phyloP scores from a whole-genome alignment of 2,113 vertebrate species.

The Spermophilus dauricus region DNA sequence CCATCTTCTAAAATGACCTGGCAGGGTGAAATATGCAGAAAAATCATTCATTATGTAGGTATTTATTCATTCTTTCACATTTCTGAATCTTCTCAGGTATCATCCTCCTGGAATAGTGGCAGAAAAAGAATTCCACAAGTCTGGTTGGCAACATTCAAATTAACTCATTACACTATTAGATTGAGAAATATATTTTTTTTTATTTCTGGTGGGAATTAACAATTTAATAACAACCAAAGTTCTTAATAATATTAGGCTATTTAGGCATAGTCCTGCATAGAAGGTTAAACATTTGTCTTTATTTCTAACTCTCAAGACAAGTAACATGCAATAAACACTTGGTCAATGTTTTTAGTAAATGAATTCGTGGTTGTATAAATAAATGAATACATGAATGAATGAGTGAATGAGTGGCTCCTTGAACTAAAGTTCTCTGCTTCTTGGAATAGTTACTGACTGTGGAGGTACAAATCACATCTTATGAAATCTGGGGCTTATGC shows the following conservation, averaged over 20 bases:
- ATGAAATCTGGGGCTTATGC: conserved; percentile 12
- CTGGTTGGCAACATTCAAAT: background rate
- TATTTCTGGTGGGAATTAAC: conserved; percentile 29
- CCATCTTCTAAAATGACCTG: background rate
- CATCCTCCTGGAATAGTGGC: background rate
- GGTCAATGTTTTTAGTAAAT: background rate
- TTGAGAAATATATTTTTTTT: background rate
- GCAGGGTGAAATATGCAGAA: background rate
- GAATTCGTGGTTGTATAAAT: background rate
- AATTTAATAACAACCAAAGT: conserved; percentile 26
- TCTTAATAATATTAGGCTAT: background rate
- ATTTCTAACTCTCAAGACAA: conserved; percentile 10
- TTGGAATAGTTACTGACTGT: conserved; percentile 16
- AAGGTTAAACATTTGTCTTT: background rate
- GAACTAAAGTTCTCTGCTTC: conserved; percentile 9
- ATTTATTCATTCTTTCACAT: conserved; percentile 24
- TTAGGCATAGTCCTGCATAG: background rate
- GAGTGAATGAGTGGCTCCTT: background rate
- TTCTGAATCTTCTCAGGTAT: background rate
- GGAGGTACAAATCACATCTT: background rate
- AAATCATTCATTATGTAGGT: background rate
- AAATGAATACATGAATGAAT: background rate
- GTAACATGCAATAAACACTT: background rate
- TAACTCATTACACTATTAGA: background rate
- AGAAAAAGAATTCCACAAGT: background rate